Evolutionary conservation across 30 jellyfish, hydroid and myxozoan genomes (phyloP), one percentile per base, ranked within the genome.

Genomic region (Hydractinia echinata): DNA sequence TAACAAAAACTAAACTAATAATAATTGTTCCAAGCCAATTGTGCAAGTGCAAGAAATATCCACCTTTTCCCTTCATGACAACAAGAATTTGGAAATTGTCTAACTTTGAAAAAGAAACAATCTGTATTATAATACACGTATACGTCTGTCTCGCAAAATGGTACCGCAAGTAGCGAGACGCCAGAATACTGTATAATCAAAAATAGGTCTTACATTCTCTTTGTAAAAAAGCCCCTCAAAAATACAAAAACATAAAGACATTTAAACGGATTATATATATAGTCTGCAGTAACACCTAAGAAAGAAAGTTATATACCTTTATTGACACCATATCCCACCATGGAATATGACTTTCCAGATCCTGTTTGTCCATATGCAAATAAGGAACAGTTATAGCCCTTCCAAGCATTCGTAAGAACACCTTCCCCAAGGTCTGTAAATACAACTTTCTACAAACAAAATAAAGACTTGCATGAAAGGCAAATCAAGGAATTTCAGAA

Each of bases 281-380:
- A 16, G 18, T 16, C 69, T 58, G 18, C 15, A 58, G 15, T 3
- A 13, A 11, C 69, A 13, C 19, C 19, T 58, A 58, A 58, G 15
- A 16, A 11, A 58, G 19, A 58, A 58, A 58, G 18, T 13, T 16
- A 58, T 58, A 58, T 61, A 88, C 98, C 98, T 87, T 86, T 86
- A 81, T 92, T 92, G 7, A 91, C 95, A 18, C 97, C 97, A 87
- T 93, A 93, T 18, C 99, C 99, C 72, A 93, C 99, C 85, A 93
- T 89, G n/a, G 99, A 93, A 86, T 89, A 93, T 0, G 99, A 93
- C 81, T 93, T 93, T 20, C 99, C 99, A 16, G 96, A 87, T 8
- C 99, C 99, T 5, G 99, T 93, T 76, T 93, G 99, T 16, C 99
- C 99, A 84, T 93, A 92, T 20, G 98, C 98, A 87, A 92, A 92